A percentile compares a stretch with the other conserved stretches of the same genome.
These are phyloP conservation scores for Coregonus sp. DNA, from an alignment of 2,797 vertebrate species.

Conservation along the genomic window DNA sequence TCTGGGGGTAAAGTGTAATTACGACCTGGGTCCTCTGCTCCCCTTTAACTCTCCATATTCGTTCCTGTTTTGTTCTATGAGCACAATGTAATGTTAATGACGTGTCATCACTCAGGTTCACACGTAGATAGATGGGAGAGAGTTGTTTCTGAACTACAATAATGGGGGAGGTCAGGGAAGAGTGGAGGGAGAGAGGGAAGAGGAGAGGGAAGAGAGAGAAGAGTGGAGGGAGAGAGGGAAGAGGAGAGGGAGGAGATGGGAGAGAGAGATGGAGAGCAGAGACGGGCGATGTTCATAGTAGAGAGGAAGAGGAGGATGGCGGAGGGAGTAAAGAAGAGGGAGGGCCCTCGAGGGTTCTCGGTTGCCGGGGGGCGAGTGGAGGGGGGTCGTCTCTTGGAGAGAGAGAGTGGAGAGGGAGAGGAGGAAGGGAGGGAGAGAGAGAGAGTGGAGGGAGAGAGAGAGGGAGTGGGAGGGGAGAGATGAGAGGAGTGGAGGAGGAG, in stretches of 20 bases:
- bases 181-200: not conserved
- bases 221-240: not conserved
- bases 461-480: too few species aligned
- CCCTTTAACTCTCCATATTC: not conserved
- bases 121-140: not conserved
- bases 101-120: not conserved
- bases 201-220: not conserved
- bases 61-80: not conserved
- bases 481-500: too few species aligned
- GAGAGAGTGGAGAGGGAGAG: too few species aligned
- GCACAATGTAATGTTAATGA: constrained; percentile 2
- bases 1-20: not conserved
- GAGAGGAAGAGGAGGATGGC: too few species aligned
- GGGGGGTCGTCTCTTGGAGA: too few species aligned
- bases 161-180: not conserved
- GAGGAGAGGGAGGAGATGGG: not conserved
- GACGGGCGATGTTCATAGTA: too few species aligned
- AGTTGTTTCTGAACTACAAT: not conserved
- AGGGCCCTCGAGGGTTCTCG: too few species aligned
- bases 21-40: not conserved
- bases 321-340: too few species aligned
- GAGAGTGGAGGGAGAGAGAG: too few species aligned
- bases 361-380: too few species aligned
- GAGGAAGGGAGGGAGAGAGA: too few species aligned
- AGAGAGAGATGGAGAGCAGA: not conserved